Evolutionary conservation across 2,888 invertebrate genomes (phyloP), one percentile per base, ranked within the genome.

Genomic region (Idaea aversata): DNA sequence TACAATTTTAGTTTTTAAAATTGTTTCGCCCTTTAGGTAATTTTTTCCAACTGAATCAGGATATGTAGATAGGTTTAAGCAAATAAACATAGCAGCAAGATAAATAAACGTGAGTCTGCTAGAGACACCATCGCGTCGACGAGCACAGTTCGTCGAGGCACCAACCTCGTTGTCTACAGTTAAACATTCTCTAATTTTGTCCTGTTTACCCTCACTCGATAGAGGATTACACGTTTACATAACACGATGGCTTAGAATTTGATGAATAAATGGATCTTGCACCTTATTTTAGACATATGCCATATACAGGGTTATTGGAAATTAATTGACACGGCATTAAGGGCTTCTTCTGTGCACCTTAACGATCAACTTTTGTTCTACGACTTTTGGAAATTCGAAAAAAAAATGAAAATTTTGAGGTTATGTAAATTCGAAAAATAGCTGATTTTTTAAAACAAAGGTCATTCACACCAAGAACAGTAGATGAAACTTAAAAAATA

Each of bases 151-250:
- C 25, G 25, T 10, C 47, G 47, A 47, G 47, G 47, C 10, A 47
- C 10, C 47, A 47, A 47, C 47, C 47, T 47, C 10, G 47, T 13
- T 47, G 47, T 47, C 38, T 16, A 61, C 57, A 15, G 61, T 35
- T 58, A 16, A 57, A 36, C 64, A 64, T 67, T 64, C 61, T 38
- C 64, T 15, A 67, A 62, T 64, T 67, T 61, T 62, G 62, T 34
- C 13, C 62, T 67, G 64, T 64, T 67, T 64, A 62, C 64, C 60
- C 62, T 62, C 59, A 25, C 13, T 25, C 59, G 16, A 59, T 15
- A 16, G 34, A 47, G 62, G 57, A 62, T 61, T 38, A 62, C 47
- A 47, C 61, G 58, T 67, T 67, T 64, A 62, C 62, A 34, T 36
- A 64, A 36, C 57, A 36, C 62, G 2, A 66, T 62, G 57, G 7